These are phyloP conservation scores for Tenualosa ilisha DNA, from an alignment of 2,797 vertebrate species.

Conservation along the genomic window DNA sequence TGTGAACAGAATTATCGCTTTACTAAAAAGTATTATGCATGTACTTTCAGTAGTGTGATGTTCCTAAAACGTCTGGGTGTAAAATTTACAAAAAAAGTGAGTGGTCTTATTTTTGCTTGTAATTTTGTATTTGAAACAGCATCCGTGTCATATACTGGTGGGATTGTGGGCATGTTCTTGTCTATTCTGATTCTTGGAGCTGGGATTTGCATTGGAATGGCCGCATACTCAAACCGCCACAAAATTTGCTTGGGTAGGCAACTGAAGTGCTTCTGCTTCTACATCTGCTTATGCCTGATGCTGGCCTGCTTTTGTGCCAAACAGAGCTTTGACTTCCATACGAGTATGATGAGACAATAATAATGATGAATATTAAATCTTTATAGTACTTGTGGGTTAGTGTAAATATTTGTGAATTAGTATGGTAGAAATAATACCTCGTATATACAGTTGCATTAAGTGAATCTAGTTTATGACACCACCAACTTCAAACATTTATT, in stretches of 20 bases:
- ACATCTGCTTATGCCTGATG: too few relatives aligned
- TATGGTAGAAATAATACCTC: too few relatives aligned
- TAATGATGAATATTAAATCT: too few relatives aligned
- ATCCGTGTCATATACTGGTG: constrained; percentile 64
- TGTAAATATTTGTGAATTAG: too few relatives aligned
- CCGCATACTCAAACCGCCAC: constrained; percentile 66
- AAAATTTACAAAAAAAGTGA: background rate
- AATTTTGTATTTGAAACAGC: constrained; percentile 35
- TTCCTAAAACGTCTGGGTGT: background rate
- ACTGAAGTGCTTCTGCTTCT: background rate
- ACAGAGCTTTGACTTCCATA: too few relatives aligned
- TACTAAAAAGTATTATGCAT: background rate
- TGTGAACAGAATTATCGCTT: background rate
- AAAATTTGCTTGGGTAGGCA: constrained; percentile 72
- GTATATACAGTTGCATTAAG: background rate
- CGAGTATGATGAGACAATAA: background rate
- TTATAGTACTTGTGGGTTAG: too few relatives aligned
- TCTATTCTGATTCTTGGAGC: constrained; percentile 66
- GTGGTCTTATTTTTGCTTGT: background rate
- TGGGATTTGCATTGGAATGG: constrained; percentile 58
- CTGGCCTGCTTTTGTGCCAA: too few relatives aligned
- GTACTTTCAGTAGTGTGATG: background rate
- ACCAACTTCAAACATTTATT: background rate
- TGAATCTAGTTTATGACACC: background rate
- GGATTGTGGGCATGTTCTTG: constrained; percentile 69